Evolutionary conservation across 2,797 vertebrate genomes (phyloP).

Genomic region (Anabacerthia variegaticeps): DNA sequence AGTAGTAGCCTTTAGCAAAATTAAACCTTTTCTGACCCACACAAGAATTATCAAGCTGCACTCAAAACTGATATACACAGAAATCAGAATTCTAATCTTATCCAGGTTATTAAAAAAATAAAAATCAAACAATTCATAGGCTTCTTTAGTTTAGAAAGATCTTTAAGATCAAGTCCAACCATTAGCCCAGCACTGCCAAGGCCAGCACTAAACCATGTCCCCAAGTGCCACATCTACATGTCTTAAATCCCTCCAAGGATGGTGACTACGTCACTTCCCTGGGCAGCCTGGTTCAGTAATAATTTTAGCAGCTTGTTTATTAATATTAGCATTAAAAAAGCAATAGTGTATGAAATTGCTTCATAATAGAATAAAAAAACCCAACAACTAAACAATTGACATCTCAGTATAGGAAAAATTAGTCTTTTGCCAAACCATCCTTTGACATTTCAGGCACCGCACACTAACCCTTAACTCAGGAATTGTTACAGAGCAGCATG

Average conservation of each 20-base stretch:
- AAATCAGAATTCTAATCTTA: not conserved
- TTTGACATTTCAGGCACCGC: not conserved
- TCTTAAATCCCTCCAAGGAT: not conserved
- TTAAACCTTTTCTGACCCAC: not conserved
- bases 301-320: not conserved
- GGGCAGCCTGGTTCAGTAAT: not conserved
- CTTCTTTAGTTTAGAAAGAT: not conserved
- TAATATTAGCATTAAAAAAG: not conserved
- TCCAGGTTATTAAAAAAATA: not conserved
- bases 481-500: not conserved
- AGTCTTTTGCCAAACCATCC: not conserved
- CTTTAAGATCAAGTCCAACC: not conserved
- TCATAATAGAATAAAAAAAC: not conserved
- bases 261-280: too few relatives aligned
- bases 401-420: not conserved
- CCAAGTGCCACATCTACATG: not conserved
- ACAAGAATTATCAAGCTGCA: not conserved
- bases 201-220: not conserved
- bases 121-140: not conserved
- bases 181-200: not conserved
- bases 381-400: not conserved
- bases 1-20: not conserved
- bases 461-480: not conserved
- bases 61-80: not conserved
- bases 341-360: not conserved